These are phyloP conservation scores for Ellobius talpinus DNA, from an alignment of 2,113 vertebrate species.

Conservation along the genomic window DNA sequence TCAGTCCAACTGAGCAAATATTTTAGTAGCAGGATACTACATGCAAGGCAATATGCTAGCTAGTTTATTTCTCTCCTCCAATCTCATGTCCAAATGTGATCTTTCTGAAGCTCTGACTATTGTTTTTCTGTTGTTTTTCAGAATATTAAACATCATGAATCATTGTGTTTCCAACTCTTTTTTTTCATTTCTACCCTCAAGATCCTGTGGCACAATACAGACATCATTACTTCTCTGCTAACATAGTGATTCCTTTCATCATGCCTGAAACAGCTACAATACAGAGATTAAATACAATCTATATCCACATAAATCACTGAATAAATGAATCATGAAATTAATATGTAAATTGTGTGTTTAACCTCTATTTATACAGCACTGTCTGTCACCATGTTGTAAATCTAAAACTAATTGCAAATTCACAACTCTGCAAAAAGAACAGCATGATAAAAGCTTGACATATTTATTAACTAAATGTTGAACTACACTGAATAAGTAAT, in stretches of 20 bases:
- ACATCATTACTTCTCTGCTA: conserved; percentile 85
- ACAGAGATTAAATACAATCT: conserved; percentile 93
- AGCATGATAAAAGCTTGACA: conserved; percentile 92
- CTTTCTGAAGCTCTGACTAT: conserved; percentile 74
- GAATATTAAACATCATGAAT: conserved; percentile 82
- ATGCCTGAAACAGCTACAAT: conserved; percentile 90
- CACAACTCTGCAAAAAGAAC: conserved; percentile 91
- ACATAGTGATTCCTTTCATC: conserved; percentile 85
- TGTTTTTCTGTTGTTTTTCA: conserved; percentile 73
- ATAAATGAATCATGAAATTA: conserved; percentile 98
- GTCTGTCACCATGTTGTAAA: conserved; percentile 94
- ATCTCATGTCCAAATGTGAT: conserved; percentile 6
- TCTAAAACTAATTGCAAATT: conserved; percentile 96
- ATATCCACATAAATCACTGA: conserved; percentile 95
- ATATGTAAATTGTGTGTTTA: conserved; percentile 98
- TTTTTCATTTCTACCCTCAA: conserved; percentile 58
- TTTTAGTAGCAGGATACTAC: not conserved
- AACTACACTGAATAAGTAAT: conserved; percentile 94
- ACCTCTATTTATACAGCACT: conserved; percentile 95
- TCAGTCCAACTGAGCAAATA: conserved; percentile 25
- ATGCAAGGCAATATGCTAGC: not conserved
- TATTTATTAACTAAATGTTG: conserved; percentile 96
- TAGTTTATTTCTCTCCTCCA: not conserved
- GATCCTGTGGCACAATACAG: conserved; percentile 83
- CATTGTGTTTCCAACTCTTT: conserved; percentile 76